These are phyloP conservation scores for Andrena marginata DNA, from an alignment of 2,888 invertebrate species.

Conservation along the genomic window DNA sequence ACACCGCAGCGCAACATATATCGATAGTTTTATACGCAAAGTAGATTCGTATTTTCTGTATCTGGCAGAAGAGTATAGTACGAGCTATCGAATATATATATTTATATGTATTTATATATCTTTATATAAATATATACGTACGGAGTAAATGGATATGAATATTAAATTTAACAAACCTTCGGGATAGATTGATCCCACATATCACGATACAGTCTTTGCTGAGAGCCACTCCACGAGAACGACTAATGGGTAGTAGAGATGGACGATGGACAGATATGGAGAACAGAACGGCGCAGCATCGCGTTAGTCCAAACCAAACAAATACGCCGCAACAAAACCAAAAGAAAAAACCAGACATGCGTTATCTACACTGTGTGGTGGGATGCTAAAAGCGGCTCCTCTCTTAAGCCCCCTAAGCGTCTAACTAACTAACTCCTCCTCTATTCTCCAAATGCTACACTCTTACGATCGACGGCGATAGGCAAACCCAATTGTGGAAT, in stretches of 20 bases:
- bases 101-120: no score
- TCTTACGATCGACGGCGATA: neutral
- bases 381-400: slow-evolving; percentile 44
- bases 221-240: slow-evolving; percentile 94
- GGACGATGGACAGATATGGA: slow-evolving; percentile 86
- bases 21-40: neutral
- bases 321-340: slow-evolving; percentile 78
- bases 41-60: neutral
- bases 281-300: slow-evolving; percentile 73
- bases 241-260: slow-evolving; percentile 87
- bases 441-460: neutral
- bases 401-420: slow-evolving; percentile 4
- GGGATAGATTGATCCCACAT: slow-evolving; percentile 87
- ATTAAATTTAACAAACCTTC: slow-evolving; percentile 84
- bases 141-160: slow-evolving; percentile 65
- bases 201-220: slow-evolving; percentile 90
- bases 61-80: slow-evolving; percentile 29
- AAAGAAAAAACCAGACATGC: slow-evolving; percentile 78
- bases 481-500: neutral
- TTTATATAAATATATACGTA: neutral
- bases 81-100: no score
- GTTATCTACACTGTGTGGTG: slow-evolving; percentile 74
- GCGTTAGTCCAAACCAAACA: slow-evolving; percentile 81
- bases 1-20: neutral
- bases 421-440: slow-evolving; percentile 1